Evolutionary conservation across 2,888 invertebrate species (phyloP), one percentile per base, ranked within the genome.

Genomic region (Agrotis exclamationis): DNA sequence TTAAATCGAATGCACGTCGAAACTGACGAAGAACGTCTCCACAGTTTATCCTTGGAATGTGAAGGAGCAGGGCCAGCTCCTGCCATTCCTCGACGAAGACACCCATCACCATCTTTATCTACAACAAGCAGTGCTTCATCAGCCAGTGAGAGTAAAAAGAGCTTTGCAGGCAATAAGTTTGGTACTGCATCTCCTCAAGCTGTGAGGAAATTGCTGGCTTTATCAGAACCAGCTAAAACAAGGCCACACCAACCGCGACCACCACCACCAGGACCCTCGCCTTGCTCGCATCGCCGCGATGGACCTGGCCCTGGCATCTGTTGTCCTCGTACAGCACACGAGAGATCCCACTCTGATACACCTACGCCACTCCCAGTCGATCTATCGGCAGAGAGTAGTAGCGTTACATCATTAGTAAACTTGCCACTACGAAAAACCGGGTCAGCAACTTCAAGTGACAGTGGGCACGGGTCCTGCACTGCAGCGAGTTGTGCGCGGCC

Each of bases 101-200:
- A 99, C 91, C 98, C 99, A 0, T 99, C 99, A 1, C 99, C 99
- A 0, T 99, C 99, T 3, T 97, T 99, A 7, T 98, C 98, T 28
- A 99, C 99, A 3, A 98, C 99, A 2, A 99, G 99, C 89, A 99
- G 99, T 87, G 98, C 99, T 16, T 98, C 98, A 87, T 98, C 98
- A 76, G 98, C 98, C 57, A 98, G 98, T 88, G 98, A 98, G 90
- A 97, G 98, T 70, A 96, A 96, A 87, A 96, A 96, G 83, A 96
- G 96, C 80, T 96, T 96, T 84, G 96, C 95, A 1, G 97, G 97
- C 0, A 97, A 97, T 82, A 98, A 98, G 91, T 98, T 98, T 87
- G 98, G 99, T 82, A 98, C 99, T 53, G 99, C 99, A 53, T 99
- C 99, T 18, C 99, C 99, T 24, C 99, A 99, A 94, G 99, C 99